phyloP scores from a whole-genome alignment of 2,888 invertebrate species.

The Limnephilus auricula region DNA sequence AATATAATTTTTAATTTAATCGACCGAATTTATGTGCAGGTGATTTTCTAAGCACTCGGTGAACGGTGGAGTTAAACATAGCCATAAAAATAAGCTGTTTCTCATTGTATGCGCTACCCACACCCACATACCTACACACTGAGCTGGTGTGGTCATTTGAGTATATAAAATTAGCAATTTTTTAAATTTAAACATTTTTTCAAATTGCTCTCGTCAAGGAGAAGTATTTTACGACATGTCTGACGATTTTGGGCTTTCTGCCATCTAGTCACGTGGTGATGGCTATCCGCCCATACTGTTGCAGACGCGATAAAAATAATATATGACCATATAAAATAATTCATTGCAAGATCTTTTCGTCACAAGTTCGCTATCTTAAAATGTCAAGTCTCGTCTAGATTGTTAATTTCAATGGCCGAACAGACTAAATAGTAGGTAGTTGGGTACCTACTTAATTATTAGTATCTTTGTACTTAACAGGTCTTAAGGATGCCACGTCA shows the following conservation, averaged over 20 bases:
- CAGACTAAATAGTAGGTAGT: neutral
- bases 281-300: neutral
- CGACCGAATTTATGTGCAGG: neutral
- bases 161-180: neutral
- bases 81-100: neutral
- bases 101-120: neutral
- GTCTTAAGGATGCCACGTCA: neutral
- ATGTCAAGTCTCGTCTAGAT: neutral
- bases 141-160: neutral
- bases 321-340: neutral
- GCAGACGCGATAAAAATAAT: constrained; percentile 8
- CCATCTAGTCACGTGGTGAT: neutral
- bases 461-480: neutral
- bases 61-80: neutral
- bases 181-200: neutral
- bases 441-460: neutral
- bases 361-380: neutral
- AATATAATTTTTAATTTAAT: neutral
- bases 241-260: neutral
- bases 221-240: neutral
- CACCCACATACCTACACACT: no score
- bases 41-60: neutral
- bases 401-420: neutral
- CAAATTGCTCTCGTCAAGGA: neutral
- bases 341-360: neutral